A percentile compares a stretch with the other conserved stretches of the same genome.
These are phyloP conservation scores for Microchirus variegatus DNA, from an alignment of 2,797 vertebrate species.

Conservation along the genomic window DNA sequence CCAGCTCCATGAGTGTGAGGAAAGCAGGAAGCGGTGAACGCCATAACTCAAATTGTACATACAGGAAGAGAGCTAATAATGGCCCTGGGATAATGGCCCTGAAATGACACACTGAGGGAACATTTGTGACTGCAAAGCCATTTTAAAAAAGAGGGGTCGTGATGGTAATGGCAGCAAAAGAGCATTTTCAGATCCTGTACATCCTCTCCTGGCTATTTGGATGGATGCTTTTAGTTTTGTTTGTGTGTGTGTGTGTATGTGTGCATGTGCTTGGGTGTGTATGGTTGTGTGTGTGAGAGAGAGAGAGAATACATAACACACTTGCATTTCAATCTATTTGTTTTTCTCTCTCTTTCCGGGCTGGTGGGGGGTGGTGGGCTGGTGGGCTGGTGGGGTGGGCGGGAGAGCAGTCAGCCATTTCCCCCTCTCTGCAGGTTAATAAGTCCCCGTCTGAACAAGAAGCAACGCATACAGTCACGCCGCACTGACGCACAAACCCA, in stretches of 20 bases:
- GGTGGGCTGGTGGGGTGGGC: slow-evolving; percentile 7
- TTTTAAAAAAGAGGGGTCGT: slow-evolving; percentile 70
- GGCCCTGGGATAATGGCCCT: slow-evolving; percentile 62
- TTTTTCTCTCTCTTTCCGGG: slow-evolving; percentile 34
- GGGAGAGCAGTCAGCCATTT: slow-evolving; percentile 37
- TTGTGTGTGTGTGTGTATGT: not conserved
- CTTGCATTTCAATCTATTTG: slow-evolving; percentile 13
- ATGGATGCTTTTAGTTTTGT: slow-evolving; percentile 55
- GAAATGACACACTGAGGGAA: slow-evolving; percentile 57
- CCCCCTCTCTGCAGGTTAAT: slow-evolving; percentile 48
- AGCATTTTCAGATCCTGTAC: slow-evolving; percentile 55
- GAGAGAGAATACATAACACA: slow-evolving; percentile 27
- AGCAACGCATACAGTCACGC: slow-evolving; percentile 9
- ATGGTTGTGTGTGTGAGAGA: no score
- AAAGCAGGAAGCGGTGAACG: slow-evolving; percentile 50
- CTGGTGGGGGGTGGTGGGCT: not conserved
- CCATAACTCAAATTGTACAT: slow-evolving; percentile 47
- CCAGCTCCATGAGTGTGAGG: not conserved
- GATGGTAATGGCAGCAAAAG: slow-evolving; percentile 60
- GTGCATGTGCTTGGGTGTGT: no score
- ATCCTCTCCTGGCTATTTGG: slow-evolving; percentile 49
- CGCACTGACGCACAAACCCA: slow-evolving; percentile 1
- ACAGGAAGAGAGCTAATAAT: slow-evolving; percentile 61
- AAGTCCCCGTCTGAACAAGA: slow-evolving; percentile 44
- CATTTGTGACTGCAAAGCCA: slow-evolving; percentile 62